Evolutionary conservation across 2,113 vertebrate genomes (phyloP).

Genomic region (Saimiri boliviensis): DNA sequence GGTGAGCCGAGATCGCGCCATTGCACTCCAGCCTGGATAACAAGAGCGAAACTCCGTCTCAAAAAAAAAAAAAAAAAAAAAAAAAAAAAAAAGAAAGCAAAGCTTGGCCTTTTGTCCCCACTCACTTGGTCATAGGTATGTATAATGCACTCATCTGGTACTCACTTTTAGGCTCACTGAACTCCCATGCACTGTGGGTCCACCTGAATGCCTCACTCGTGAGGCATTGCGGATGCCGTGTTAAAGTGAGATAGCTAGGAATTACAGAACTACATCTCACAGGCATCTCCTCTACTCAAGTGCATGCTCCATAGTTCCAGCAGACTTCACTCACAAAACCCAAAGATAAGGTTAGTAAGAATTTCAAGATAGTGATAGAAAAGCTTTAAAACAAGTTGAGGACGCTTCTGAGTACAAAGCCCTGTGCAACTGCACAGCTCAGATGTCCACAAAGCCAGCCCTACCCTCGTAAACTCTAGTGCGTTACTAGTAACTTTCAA

Average conservation of each 20-base stretch:
- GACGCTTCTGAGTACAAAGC: neutral
- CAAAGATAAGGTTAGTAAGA: neutral
- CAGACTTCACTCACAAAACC: neutral
- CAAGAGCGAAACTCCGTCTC: too few relatives aligned
- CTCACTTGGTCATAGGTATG: neutral
- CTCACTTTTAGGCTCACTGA: neutral
- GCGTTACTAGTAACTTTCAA: neutral
- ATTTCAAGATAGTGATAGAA: neutral
- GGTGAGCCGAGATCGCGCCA: too few relatives aligned
- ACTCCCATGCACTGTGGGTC: too few relatives aligned
- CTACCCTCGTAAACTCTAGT: neutral
- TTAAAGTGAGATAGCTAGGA: too few relatives aligned
- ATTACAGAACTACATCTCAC: too few relatives aligned
- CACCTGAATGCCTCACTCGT: too few relatives aligned
- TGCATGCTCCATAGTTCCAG: neutral
- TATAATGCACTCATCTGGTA: too few relatives aligned
- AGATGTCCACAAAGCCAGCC: neutral
- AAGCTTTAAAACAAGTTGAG: neutral
- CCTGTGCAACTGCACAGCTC: neutral
- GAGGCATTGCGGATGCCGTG: rapidly evolving
- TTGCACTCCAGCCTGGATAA: too few relatives aligned
- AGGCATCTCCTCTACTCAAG: neutral
- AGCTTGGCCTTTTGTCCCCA: neutral
- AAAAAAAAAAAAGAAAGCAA: too few relatives aligned
- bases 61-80: too few relatives aligned